phyloP scores from a whole-genome alignment of 2,797 vertebrate species.

The Mionectes olivaceus region DNA sequence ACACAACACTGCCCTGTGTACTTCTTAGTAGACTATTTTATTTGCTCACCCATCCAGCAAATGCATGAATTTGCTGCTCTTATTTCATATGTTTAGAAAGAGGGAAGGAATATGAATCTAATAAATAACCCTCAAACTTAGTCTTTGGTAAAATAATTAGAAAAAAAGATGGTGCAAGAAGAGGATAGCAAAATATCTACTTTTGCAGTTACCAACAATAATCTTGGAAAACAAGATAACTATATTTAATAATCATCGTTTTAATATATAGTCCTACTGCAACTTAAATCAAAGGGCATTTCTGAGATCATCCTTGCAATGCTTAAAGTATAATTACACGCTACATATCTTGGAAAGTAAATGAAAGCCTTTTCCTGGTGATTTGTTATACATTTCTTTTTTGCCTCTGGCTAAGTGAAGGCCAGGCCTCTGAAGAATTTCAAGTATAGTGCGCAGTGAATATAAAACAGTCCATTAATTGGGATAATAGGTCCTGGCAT shows the following conservation, averaged over 20 bases:
- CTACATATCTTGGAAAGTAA: conserved; percentile 78
- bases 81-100: conserved; percentile 20
- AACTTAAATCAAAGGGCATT: conserved; percentile 75
- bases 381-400: conserved; percentile 80
- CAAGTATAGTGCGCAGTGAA: conserved; percentile 80
- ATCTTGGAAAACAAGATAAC: conserved; percentile 33
- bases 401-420: conserved; percentile 77
- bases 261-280: conserved; percentile 66
- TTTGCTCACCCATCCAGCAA: conserved; percentile 57
- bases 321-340: conserved; percentile 79
- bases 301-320: conserved; percentile 65
- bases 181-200: not conserved
- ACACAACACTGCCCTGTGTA: not conserved
- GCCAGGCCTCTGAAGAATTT: conserved; percentile 79
- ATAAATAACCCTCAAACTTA: conserved; percentile 57
- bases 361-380: conserved; percentile 78
- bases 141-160: conserved; percentile 57
- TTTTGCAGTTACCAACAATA: conserved; percentile 29
- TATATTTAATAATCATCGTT: conserved; percentile 55
- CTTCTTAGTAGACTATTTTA: conserved; percentile 31
- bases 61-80: not conserved
- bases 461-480: conserved; percentile 90
- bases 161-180: not conserved
- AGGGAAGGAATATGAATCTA: not conserved
- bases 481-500: conserved; percentile 86